Conservation (phyloP, 2,113 vertebrate species). For the Halcyon malimbica region DNA sequence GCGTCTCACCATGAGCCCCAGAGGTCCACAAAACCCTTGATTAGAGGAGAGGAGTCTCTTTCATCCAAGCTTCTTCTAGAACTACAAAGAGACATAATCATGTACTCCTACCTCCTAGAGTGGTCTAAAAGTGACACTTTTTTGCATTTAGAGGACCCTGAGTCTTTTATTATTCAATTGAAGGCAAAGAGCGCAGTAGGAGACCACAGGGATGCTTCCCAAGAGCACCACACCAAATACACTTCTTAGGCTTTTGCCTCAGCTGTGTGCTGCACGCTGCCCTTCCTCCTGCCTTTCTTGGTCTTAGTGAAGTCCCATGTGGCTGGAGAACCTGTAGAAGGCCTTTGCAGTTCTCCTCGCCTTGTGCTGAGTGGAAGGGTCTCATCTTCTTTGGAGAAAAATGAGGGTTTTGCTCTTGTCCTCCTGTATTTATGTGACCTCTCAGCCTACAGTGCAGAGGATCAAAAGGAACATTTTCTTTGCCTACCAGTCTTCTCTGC, state of each 20-base stretch:
- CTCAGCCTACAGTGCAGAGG: not conserved
- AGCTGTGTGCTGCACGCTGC: rapidly evolving
- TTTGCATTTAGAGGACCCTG: not conserved
- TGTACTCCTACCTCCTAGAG: not conserved
- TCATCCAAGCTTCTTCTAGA: not conserved
- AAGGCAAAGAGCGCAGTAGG: not conserved
- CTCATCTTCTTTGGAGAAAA: not conserved
- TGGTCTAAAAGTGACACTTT: not conserved
- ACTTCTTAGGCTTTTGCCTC: not conserved
- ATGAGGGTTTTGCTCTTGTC: not conserved
- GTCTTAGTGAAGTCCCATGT: rapidly evolving
- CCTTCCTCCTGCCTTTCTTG: not conserved
- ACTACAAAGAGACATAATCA: not conserved
- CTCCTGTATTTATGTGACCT: not conserved
- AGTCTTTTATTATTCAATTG: not conserved
- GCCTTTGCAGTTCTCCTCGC: not conserved
- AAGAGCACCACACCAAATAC: not conserved
- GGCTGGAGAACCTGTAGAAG: not conserved
- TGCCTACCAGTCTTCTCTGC: not conserved
- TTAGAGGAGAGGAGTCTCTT: not conserved
- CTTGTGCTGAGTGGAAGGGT: not conserved
- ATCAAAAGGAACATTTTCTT: not conserved
- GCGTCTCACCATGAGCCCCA: not conserved
- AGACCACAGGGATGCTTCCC: not conserved
- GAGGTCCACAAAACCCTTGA: not conserved